Conservation (phyloP, 1,140 invertebrate genomes). For the Hesperophylax magnus region DNA sequence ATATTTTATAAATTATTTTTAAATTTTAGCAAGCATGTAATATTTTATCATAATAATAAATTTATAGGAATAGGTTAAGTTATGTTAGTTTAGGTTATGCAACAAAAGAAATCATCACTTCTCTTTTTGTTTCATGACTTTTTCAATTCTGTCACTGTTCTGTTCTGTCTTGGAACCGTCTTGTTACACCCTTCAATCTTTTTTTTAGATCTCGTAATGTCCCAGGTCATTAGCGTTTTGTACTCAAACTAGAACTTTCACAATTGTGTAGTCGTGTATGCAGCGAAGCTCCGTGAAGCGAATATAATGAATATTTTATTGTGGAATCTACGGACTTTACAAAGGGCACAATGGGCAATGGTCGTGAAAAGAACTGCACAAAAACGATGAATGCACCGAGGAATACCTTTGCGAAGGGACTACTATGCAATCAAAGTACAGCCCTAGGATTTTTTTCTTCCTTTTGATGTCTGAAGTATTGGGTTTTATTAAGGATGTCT, state of each 20-base stretch:
- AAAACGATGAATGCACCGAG: conserved; percentile 29
- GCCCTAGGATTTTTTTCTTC: neutral
- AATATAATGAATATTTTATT: conserved; percentile 37
- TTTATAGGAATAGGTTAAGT: no score
- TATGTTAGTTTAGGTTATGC: no score
- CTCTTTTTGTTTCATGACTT: no score
- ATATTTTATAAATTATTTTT: no score
- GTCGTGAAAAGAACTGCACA: conserved; percentile 28
- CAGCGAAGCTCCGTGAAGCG: neutral
- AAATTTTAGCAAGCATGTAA: no score
- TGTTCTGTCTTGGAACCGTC: no score
- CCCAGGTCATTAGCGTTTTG: neutral
- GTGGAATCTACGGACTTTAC: neutral
- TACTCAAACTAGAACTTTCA: neutral
- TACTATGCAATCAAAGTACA: neutral
- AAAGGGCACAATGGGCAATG: neutral
- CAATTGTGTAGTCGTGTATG: conserved; percentile 2
- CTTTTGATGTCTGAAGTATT: no score
- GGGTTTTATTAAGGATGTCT: no score
- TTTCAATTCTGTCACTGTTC: no score
- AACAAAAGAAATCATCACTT: no score
- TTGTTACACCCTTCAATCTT: neutral
- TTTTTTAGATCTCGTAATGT: neutral
- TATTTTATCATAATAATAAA: no score
- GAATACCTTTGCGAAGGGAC: neutral